Evolutionary conservation across 2,113 vertebrate genomes (phyloP).

Genomic region (Zosterops hypoxanthus): DNA sequence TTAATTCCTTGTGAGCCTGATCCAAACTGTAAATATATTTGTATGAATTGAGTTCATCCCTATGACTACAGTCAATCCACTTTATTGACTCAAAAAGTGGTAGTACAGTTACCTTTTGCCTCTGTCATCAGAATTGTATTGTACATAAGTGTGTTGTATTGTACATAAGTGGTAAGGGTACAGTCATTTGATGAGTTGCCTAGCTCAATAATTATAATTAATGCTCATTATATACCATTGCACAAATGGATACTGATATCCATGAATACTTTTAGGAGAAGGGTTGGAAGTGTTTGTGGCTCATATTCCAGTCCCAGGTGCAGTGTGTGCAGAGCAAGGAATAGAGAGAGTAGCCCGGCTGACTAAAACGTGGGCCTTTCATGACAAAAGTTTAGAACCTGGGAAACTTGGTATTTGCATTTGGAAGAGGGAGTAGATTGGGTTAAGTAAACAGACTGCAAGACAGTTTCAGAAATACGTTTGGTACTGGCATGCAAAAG

Average conservation of each 20-base stretch:
- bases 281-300: neutral
- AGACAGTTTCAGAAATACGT: neutral
- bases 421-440: neutral
- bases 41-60: neutral
- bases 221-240: neutral
- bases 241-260: neutral
- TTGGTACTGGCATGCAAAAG: neutral
- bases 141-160: rapidly evolving
- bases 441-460: neutral
- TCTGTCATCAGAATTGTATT: neutral
- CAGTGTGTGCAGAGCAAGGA: neutral
- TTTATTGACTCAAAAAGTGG: neutral
- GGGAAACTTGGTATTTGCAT: neutral
- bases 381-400: neutral
- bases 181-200: neutral
- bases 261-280: neutral
- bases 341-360: neutral
- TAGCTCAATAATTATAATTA: neutral
- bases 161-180: neutral
- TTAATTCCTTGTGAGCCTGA: neutral
- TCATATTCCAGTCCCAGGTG: neutral
- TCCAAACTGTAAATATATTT: neutral
- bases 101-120: neutral
- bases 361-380: neutral
- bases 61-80: neutral